phyloP scores from a whole-genome alignment of 2,113 vertebrate species.

The Eulacestoma nigropectus region DNA sequence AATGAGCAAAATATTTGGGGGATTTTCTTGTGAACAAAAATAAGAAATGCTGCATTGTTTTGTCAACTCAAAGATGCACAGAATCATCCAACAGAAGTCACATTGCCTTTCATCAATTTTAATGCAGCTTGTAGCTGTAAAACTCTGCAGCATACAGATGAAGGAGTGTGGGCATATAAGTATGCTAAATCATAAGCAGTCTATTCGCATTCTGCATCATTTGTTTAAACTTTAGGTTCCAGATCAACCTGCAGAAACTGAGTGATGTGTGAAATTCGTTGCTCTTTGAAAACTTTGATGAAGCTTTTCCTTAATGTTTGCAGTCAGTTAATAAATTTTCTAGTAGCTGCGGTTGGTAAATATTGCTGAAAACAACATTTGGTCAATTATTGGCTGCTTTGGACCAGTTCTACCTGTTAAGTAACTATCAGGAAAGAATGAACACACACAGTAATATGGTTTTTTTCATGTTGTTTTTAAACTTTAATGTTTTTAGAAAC shows the following conservation, averaged over 20 bases:
- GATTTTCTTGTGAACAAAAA: neutral
- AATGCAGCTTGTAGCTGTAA: constrained; percentile 25
- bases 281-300: neutral
- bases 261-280: constrained; percentile 13
- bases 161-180: constrained; percentile 51
- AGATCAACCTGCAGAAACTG: constrained; percentile 47
- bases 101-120: constrained; percentile 32
- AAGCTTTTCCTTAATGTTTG: neutral
- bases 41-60: neutral
- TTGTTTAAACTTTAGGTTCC: constrained; percentile 32
- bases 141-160: constrained; percentile 53
- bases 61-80: neutral
- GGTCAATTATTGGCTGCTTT: neutral
- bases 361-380: neutral
- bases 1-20: neutral
- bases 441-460: neutral
- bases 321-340: neutral
- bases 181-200: constrained; percentile 25
- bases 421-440: neutral
- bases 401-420: neutral
- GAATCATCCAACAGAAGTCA: neutral
- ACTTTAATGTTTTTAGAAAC: neutral
- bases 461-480: neutral
- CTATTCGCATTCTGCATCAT: constrained; percentile 22
- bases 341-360: neutral